Conservation (phyloP, 2,888 invertebrate species). For the Lepetodrilus schrolli region DNA sequence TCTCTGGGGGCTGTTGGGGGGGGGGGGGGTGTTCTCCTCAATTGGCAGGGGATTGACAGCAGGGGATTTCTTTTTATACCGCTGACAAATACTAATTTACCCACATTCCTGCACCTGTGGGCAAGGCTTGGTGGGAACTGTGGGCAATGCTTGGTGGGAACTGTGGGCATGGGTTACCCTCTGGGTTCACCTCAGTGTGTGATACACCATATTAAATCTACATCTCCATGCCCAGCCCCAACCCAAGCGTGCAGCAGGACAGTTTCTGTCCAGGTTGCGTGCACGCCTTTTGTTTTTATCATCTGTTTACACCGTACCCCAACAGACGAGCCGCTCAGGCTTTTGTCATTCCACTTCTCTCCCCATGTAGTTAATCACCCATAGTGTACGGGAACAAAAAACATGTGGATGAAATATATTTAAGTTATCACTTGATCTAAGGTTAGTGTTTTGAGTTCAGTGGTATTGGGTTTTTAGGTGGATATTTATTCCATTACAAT, state of each 20-base stretch:
- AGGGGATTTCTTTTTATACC: no score
- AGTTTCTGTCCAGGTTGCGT: conserved; percentile 4
- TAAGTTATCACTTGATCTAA: not conserved
- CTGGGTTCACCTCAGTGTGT: no score
- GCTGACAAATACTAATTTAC: not conserved
- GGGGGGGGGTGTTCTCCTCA: no score
- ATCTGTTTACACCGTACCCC: no score
- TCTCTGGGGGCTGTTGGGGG: not conserved
- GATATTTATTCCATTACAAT: no score
- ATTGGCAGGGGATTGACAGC: no score
- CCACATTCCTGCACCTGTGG: not conserved
- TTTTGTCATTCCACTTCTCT: not conserved
- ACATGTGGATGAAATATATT: conserved; percentile 8
- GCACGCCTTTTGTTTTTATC: conserved; percentile 10
- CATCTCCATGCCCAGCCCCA: not conserved
- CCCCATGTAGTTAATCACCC: not conserved
- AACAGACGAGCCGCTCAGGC: not conserved
- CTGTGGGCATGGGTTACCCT: no score
- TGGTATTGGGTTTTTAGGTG: not conserved
- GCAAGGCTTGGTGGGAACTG: no score
- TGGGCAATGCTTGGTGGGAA: no score
- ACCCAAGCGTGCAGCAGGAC: not conserved
- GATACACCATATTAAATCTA: no score
- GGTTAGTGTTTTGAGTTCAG: not conserved
- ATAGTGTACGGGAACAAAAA: not conserved